Conservation (phyloP, 2,113 vertebrate species). For the Thalassarche chlororhynchos region DNA sequence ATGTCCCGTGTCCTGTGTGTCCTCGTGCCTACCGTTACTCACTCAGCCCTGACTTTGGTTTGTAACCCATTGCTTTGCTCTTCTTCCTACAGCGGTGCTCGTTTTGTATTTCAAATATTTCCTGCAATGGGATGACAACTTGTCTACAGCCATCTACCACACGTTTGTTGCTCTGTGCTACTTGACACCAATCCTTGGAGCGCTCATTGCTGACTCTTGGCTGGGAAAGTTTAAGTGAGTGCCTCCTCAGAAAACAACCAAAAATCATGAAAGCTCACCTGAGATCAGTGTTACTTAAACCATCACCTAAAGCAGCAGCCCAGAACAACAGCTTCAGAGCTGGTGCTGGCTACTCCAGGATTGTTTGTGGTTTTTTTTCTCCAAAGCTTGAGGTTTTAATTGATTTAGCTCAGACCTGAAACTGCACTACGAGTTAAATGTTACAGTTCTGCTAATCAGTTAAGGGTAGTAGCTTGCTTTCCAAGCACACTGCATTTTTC, state of each 20-base stretch:
- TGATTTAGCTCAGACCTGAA: neutral
- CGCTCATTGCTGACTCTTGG: constrained; percentile 93
- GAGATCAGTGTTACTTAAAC: neutral
- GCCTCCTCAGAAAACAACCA: neutral
- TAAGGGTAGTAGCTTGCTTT: neutral
- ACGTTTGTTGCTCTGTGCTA: constrained; percentile 93
- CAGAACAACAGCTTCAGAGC: neutral
- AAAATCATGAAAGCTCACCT: neutral
- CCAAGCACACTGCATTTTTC: neutral
- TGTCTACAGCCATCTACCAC: constrained; percentile 91
- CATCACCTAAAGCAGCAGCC: neutral
- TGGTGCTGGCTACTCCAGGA: neutral
- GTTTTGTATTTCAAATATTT: constrained; percentile 92
- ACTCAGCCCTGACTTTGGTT: neutral
- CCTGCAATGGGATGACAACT: constrained; percentile 83
- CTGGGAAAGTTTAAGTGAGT: constrained; percentile 96
- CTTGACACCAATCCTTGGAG: constrained; percentile 91
- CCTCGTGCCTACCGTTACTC: neutral
- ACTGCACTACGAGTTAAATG: neutral
- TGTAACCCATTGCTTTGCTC: neutral
- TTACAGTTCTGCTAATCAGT: neutral
- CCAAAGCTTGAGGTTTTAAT: neutral
- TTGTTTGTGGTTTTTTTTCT: neutral
- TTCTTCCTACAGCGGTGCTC: constrained; percentile 82
- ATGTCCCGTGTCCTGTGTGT: neutral